Evolutionary conservation across 1,140 invertebrate species (phyloP).

Genomic region (Myzus persicae): DNA sequence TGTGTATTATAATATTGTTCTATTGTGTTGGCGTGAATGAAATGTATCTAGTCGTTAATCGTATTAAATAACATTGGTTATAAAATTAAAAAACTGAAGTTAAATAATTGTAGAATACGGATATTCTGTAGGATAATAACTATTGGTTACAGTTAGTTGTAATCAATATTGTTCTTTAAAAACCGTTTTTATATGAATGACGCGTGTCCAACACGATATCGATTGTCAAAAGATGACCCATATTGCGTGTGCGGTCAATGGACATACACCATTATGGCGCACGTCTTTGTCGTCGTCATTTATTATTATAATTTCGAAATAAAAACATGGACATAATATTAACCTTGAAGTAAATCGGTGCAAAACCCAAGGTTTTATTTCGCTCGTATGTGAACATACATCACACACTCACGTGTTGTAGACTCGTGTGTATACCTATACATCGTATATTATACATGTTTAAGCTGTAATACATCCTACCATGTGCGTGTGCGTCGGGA

Average conservation of each 20-base stretch:
- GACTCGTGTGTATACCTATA: neutral
- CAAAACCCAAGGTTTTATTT: neutral
- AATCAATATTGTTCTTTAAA: neutral
- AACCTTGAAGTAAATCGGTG: conserved; percentile 13
- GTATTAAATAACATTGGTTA: neutral
- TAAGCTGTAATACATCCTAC: neutral
- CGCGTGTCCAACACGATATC: neutral
- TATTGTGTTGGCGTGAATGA: neutral
- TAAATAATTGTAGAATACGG: neutral
- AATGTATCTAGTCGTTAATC: neutral
- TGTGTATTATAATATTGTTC: too few species aligned
- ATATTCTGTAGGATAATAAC: neutral
- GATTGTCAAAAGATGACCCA: neutral
- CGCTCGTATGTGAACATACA: neutral
- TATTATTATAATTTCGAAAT: conserved; percentile 12
- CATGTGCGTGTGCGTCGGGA: neutral
- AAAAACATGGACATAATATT: conserved; percentile 3
- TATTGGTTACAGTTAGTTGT: neutral
- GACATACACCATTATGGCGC: neutral
- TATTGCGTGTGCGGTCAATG: neutral
- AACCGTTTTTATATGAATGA: neutral
- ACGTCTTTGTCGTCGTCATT: neutral
- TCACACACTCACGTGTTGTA: neutral
- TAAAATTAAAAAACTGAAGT: neutral
- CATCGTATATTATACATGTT: neutral